phyloP scores from a whole-genome alignment of 92 coral and sea anemone species.

The Zoanthus sansibaricus region DNA sequence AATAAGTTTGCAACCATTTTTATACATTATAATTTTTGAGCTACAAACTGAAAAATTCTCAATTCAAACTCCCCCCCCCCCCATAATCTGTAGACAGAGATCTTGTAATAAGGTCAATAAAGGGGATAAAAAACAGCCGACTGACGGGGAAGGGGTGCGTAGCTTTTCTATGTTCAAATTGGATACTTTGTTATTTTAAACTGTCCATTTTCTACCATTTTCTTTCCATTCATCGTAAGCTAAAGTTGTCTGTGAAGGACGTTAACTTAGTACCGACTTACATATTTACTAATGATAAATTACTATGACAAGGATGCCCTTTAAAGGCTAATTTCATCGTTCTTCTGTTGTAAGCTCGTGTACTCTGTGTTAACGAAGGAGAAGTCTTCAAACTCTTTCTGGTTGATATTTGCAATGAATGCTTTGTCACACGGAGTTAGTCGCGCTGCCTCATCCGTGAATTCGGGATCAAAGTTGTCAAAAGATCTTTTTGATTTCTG shows the following conservation, averaged over 20 bases:
- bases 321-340: constrained; percentile 72
- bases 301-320: constrained; percentile 6
- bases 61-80: background rate
- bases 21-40: too few species aligned
- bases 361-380: constrained; percentile 93
- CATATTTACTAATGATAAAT: background rate
- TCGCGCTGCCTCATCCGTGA: constrained; percentile 99
- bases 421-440: constrained; percentile 99
- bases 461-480: constrained; percentile 98
- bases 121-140: background rate
- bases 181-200: too few species aligned
- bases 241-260: too few species aligned
- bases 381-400: constrained; percentile 93
- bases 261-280: background rate
- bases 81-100: background rate
- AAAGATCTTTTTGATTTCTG: constrained; percentile 99
- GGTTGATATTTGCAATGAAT: constrained; percentile 98
- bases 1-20: too few species aligned
- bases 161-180: too few species aligned
- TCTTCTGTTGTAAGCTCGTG: constrained; percentile 50
- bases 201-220: background rate
- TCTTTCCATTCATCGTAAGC: background rate
- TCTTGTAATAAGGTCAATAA: background rate
- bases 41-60: too few species aligned
- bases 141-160: background rate